A percentile compares a stretch with the other conserved stretches of the same genome.
Evolutionary conservation across 2,797 vertebrate genomes (phyloP).

Genomic region (Rousettus madagascariensis): DNA sequence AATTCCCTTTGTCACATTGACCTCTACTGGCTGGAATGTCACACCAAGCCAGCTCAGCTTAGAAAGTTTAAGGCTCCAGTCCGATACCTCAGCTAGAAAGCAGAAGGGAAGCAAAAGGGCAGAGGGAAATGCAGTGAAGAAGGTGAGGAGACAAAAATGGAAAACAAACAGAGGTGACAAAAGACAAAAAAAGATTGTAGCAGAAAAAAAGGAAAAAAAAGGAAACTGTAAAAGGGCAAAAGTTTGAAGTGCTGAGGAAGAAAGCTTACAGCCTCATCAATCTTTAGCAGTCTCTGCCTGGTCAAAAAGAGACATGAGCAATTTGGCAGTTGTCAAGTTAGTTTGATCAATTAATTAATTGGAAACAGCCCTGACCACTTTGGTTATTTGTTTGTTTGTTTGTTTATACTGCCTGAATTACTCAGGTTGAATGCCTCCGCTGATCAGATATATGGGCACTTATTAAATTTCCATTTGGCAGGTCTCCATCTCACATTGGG

Average conservation of each 20-base stretch:
- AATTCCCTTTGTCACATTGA: slow-evolving; percentile 40
- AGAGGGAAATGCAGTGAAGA: not conserved
- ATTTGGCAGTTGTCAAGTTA: not conserved
- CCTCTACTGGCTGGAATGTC: slow-evolving; percentile 46
- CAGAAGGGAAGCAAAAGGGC: not conserved
- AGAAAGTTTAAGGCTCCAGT: not conserved
- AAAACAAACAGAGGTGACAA: not conserved
- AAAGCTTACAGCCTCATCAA: not conserved
- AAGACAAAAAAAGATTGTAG: not conserved
- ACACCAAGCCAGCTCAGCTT: not conserved
- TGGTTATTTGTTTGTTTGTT: not conserved
- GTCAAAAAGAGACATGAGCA: not conserved
- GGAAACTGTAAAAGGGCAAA: too few relatives aligned
- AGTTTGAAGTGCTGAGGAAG: not conserved
- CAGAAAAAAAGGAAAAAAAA: not conserved
- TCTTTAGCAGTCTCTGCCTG: not conserved
- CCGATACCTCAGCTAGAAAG: not conserved
- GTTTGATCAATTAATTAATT: not conserved
- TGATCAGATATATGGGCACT: not conserved
- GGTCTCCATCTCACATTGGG: not conserved
- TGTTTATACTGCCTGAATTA: not conserved
- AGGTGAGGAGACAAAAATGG: too few relatives aligned
- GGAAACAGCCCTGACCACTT: not conserved
- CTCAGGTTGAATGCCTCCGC: not conserved
- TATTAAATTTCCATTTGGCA: not conserved